phyloP scores from a whole-genome alignment of 92 coral and sea anemone species.

The Parazoanthus darwini region DNA sequence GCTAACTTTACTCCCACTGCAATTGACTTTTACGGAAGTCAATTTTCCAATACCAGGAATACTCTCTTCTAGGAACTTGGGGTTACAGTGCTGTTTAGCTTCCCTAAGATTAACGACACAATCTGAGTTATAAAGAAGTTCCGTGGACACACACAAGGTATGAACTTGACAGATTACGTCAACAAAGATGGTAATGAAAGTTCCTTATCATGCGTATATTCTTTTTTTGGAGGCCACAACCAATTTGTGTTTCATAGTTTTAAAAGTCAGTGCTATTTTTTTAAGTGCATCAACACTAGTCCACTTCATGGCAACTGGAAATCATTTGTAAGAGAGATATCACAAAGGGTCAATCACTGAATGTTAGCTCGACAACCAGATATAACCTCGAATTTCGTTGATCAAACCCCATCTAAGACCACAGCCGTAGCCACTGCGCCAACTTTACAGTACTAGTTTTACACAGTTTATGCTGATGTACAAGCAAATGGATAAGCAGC shows the following conservation, averaged over 20 bases:
- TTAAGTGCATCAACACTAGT: not conserved
- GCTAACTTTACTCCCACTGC: constrained; percentile 94
- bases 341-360: not conserved
- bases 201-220: not conserved
- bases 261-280: too few species aligned
- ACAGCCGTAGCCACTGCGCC: not conserved
- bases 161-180: not conserved
- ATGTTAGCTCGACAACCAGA: not conserved
- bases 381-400: not conserved
- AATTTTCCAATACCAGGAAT: constrained; percentile 83
- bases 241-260: not conserved
- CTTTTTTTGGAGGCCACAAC: not conserved
- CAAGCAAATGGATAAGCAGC: not conserved
- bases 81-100: constrained; percentile 92
- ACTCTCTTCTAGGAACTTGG: constrained; percentile 68
- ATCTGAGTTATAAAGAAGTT: not conserved
- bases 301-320: not conserved
- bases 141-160: not conserved
- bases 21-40: constrained; percentile 86
- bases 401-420: not conserved
- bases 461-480: too few species aligned
- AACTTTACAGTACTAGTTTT: too few species aligned
- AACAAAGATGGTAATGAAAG: not conserved
- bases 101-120: constrained; percentile 56
- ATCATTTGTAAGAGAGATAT: not conserved